Evolutionary conservation across 1,140 invertebrate genomes (phyloP).

Genomic region (Formica selysi): DNA sequence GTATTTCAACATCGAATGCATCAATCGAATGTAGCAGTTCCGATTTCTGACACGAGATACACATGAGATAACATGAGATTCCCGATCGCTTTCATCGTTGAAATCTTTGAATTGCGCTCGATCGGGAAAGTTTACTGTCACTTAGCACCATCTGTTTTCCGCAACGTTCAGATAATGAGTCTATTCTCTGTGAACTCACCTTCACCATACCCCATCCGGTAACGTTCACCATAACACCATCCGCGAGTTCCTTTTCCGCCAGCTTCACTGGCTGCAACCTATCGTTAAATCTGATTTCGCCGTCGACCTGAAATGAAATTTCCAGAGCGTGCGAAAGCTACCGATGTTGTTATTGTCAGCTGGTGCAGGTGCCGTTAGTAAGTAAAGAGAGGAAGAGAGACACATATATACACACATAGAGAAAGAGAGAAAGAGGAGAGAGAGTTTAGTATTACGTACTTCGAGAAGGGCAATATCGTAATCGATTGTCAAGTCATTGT

Average conservation of each 20-base stretch:
- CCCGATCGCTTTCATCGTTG: not conserved
- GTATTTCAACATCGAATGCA: not conserved
- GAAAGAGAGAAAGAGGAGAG: not conserved
- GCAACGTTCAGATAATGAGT: constrained; percentile 37
- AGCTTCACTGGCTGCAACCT: constrained; percentile 69
- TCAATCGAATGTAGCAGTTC: constrained; percentile 3
- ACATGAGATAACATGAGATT: no score
- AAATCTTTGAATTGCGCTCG: constrained; percentile 22
- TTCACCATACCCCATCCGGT: constrained; percentile 87
- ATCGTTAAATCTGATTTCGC: constrained; percentile 56
- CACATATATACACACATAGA: not conserved
- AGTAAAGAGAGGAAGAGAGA: not conserved
- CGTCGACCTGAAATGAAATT: constrained; percentile 63
- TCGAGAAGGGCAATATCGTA: constrained; percentile 77
- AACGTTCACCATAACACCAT: constrained; percentile 82
- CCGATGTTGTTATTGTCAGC: constrained; percentile 61
- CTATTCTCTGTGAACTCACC: constrained; percentile 40
- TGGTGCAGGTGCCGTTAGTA: constrained; percentile 29
- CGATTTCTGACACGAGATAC: not conserved
- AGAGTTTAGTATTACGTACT: constrained; percentile 63
- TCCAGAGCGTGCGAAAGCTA: constrained; percentile 45
- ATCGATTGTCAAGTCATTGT: constrained; percentile 68
- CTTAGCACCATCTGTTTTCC: constrained; percentile 32
- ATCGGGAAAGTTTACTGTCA: constrained; percentile 15
- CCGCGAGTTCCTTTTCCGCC: constrained; percentile 23